Evolutionary conservation across 2,888 invertebrate genomes (phyloP), one percentile per base, ranked within the genome.

Genomic region (Phyto melanocephala): DNA sequence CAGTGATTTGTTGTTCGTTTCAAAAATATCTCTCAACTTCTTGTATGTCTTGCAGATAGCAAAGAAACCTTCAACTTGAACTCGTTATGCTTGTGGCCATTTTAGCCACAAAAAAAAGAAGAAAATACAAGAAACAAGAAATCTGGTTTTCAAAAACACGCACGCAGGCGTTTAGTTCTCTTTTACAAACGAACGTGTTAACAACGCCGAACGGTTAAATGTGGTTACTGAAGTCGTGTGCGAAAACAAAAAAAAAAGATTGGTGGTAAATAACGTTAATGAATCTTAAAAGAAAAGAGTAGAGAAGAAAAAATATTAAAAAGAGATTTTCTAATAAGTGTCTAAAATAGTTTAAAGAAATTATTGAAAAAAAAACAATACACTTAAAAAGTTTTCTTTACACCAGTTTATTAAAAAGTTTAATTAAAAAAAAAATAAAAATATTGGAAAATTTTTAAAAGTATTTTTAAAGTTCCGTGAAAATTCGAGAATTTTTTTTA

Each of bases 21-120:
- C 2, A n/a, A 37, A 42, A 3, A 42, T 60, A 42, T n/a, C 45
- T 47, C 1, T 8, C 50, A 40, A 7, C 20, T 45, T 52, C 28
- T 40, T 50, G 5, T 28, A 2, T 20, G 50, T 4, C n/a, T n/a
- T n/a, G n/a, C n/a, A n/a, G 2, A 4, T 5, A 17, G 60, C 47
- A 8, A 45, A 65, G 65, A 72, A 77, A 74, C 85, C 84, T 83
- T 84, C 83, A 80, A 80, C 82, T 84, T 82, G 84, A 82, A 84
- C 84, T 85, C 82, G 70, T 83, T 80, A 68, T n/a, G 35, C 40
- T 56, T 20, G 42, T 50, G 24, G 54, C 54, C 54, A 56, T 45
- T 65, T 67, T 20, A 71, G 42, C 47, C 62, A 35, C 10, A 11
- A 11, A 28, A 8, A 13, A 45, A 24, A 24, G 10, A 70, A 33